Conservation (phyloP, 2,797 vertebrate genomes). For the Microcaecilia unicolor region DNA sequence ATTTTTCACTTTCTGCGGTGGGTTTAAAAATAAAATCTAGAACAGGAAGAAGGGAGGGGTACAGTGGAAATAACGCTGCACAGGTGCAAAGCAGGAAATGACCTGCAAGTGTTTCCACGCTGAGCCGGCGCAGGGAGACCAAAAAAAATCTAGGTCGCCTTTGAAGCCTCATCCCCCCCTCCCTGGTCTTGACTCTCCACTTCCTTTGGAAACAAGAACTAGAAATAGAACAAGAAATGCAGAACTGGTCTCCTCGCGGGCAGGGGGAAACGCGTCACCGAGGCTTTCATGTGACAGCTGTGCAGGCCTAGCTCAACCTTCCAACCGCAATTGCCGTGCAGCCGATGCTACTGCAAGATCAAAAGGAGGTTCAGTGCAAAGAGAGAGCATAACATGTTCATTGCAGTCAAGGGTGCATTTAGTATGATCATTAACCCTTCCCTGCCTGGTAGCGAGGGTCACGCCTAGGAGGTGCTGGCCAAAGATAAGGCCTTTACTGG, state of each 20-base stretch:
- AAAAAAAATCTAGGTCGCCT: slow-evolving; percentile 32
- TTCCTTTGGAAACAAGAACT: slow-evolving; percentile 49
- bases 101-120: slow-evolving; percentile 38
- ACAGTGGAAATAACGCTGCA: neutral
- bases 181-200: slow-evolving; percentile 47
- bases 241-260: neutral
- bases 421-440: too few relatives aligned
- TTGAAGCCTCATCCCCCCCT: slow-evolving; percentile 24
- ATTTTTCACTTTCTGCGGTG: neutral
- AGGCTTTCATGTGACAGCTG: neutral
- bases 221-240: slow-evolving; percentile 26
- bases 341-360: too few relatives aligned
- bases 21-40: slow-evolving; percentile 12
- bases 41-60: slow-evolving; percentile 37
- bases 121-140: slow-evolving; percentile 3
- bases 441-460: too few relatives aligned
- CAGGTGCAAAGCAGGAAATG: neutral
- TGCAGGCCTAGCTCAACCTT: too few relatives aligned
- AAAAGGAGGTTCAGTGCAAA: too few relatives aligned
- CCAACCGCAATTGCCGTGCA: neutral
- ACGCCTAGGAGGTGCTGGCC: too few relatives aligned
- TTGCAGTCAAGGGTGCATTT: too few relatives aligned
- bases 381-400: too few relatives aligned
- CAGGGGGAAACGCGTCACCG: neutral
- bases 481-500: too few relatives aligned